A percentile compares a stretch with the other conserved stretches of the same genome.
phyloP scores from a whole-genome alignment of 2,797 vertebrate genomes.

The Epinephelus malabaricus region DNA sequence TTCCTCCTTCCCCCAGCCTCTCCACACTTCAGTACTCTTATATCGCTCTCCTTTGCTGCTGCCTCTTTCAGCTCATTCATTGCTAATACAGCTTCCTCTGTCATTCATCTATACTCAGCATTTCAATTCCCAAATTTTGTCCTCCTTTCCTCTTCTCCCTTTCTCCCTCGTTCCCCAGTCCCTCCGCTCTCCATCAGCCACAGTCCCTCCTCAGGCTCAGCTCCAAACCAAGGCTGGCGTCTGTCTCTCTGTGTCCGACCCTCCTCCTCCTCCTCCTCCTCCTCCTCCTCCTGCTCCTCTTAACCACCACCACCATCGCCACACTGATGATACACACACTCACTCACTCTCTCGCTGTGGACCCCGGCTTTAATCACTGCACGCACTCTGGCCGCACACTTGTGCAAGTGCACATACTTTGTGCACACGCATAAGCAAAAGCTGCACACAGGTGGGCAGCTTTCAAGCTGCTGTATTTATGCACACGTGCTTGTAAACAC shows the following conservation, averaged over 20 bases:
- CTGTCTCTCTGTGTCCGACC: constrained; percentile 78
- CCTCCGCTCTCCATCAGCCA: constrained; percentile 73
- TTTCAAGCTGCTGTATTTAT: constrained; percentile 53
- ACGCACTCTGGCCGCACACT: constrained; percentile 57
- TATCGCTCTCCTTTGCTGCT: constrained; percentile 28
- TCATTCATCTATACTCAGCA: constrained; percentile 50
- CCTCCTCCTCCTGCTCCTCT: constrained; percentile 51
- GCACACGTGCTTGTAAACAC: constrained; percentile 60
- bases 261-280: constrained; percentile 43
- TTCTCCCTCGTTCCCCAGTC: constrained; percentile 56
- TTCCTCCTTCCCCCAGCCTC: constrained; percentile 37
- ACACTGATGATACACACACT: constrained; percentile 73
- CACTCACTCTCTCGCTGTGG: constrained; percentile 49
- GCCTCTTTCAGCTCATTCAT: constrained; percentile 38
- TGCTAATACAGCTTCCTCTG: constrained; percentile 34
- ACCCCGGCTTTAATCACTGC: constrained; percentile 70
- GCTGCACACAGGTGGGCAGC: constrained; percentile 71
- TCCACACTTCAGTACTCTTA: constrained; percentile 42
- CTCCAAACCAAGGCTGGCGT: constrained; percentile 85
- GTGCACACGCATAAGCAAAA: constrained; percentile 22
- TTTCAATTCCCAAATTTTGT: constrained; percentile 47
- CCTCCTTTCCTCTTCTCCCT: constrained; percentile 46
- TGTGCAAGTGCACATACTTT: constrained; percentile 52
- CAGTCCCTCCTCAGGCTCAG: constrained; percentile 78
- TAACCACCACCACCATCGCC: constrained; percentile 69